Evolutionary conservation across 2,113 vertebrate genomes (phyloP).

Genomic region (Gobio gobio): DNA sequence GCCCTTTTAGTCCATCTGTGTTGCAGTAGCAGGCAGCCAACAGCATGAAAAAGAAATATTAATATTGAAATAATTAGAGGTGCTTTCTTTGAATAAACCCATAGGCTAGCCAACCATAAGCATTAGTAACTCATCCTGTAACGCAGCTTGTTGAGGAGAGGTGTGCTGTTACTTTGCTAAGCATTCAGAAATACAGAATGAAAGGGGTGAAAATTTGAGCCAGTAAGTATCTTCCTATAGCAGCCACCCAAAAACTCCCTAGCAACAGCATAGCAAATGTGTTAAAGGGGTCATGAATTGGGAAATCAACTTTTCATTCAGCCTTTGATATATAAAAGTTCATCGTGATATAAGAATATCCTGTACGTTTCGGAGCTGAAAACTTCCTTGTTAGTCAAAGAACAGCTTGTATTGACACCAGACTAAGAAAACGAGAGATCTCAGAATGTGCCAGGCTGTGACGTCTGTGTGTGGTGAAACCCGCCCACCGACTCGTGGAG

Average conservation of each 20-base stretch:
- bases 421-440: too few species aligned
- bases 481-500: too few species aligned
- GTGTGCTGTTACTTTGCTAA: neutral
- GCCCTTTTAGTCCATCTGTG: slow-evolving; percentile 9
- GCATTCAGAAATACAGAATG: neutral
- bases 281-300: too few species aligned
- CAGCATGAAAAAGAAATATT: neutral
- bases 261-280: neutral
- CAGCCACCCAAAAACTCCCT: neutral
- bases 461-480: too few species aligned
- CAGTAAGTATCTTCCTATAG: neutral
- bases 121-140: neutral
- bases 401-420: too few species aligned
- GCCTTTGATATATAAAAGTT: too few species aligned
- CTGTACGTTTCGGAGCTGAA: too few species aligned
- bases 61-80: neutral
- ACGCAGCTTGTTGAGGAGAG: neutral
- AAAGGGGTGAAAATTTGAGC: neutral
- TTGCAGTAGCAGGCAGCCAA: neutral
- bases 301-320: too few species aligned
- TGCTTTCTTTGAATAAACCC: neutral
- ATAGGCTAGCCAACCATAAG: neutral
- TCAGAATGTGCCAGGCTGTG: too few species aligned
- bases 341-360: too few species aligned
- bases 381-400: too few species aligned